Conservation (phyloP, 2,888 invertebrate species). For the Sylvicola cinctus region DNA sequence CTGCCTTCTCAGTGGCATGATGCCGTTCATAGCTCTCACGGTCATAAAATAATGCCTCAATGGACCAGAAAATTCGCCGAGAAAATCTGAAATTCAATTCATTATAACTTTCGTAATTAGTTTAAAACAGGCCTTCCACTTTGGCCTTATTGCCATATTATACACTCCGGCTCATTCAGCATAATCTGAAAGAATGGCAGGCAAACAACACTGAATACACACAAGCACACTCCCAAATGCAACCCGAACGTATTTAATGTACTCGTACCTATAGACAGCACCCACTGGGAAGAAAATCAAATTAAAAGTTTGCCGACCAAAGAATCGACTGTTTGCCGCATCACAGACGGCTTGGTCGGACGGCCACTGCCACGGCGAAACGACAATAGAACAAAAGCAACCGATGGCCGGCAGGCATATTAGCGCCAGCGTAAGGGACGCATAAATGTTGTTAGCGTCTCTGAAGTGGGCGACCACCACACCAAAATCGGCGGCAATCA, state of each 20-base stretch:
- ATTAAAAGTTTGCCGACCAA: constrained; percentile 27
- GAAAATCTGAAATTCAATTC: constrained; percentile 32
- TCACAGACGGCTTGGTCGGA: constrained; percentile 24
- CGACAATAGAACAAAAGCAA: constrained; percentile 34
- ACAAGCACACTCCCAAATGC: neutral
- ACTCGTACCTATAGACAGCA: constrained; percentile 36
- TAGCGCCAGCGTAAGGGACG: constrained; percentile 26
- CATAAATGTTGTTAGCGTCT: constrained; percentile 32
- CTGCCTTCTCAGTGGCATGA: constrained; percentile 35
- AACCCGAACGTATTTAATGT: neutral
- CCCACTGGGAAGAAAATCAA: constrained; percentile 36
- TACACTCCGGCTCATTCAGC: neutral
- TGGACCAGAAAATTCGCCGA: constrained; percentile 52
- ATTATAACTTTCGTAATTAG: too few relatives aligned
- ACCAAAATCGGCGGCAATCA: constrained; percentile 45
- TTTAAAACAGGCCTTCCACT: too few relatives aligned
- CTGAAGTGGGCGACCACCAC: constrained; percentile 40
- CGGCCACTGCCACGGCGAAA: constrained; percentile 36
- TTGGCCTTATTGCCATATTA: neutral
- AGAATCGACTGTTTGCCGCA: constrained; percentile 26
- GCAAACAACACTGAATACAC: neutral
- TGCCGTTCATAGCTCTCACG: constrained; percentile 34
- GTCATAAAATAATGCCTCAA: constrained; percentile 41
- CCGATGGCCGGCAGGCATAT: constrained; percentile 34
- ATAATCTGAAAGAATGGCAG: too few relatives aligned